A percentile compares a stretch with the other conserved stretches of the same genome.
phyloP scores from a whole-genome alignment of 2,888 invertebrate genomes.

The Metopia argyrocephala region DNA sequence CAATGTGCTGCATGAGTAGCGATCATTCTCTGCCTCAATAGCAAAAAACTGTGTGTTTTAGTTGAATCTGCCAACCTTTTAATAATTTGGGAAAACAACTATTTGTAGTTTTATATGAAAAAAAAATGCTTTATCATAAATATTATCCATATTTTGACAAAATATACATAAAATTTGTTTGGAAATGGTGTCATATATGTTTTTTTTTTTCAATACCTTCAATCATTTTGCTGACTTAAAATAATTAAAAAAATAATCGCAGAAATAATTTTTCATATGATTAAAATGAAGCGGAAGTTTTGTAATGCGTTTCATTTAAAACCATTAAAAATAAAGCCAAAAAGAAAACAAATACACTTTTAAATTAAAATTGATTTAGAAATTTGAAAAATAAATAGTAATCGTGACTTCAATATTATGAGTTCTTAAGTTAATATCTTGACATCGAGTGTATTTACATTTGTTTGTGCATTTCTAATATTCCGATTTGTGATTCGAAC shows the following conservation, averaged over 20 bases:
- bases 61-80: no score
- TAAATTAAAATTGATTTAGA: constrained; percentile 2
- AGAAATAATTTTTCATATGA: constrained; percentile 25
- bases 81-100: no score
- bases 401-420: constrained; percentile 4
- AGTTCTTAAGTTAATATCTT: constrained; percentile 8
- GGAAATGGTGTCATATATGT: constrained; percentile 32
- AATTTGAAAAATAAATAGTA: neutral
- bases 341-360: constrained; percentile 42
- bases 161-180: no score
- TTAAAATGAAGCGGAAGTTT: constrained; percentile 68
- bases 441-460: constrained; percentile 47
- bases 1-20: no score
- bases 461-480: neutral
- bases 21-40: no score
- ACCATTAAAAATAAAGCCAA: constrained; percentile 30
- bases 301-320: constrained; percentile 49
- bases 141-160: no score
- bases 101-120: no score
- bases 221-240: constrained; percentile 22
- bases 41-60: no score
- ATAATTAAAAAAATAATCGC: constrained; percentile 20
- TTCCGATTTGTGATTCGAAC: no score
- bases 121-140: no score
- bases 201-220: neutral